phyloP scores from a whole-genome alignment of 2,113 vertebrate genomes.

The Anoplopoma fimbria region DNA sequence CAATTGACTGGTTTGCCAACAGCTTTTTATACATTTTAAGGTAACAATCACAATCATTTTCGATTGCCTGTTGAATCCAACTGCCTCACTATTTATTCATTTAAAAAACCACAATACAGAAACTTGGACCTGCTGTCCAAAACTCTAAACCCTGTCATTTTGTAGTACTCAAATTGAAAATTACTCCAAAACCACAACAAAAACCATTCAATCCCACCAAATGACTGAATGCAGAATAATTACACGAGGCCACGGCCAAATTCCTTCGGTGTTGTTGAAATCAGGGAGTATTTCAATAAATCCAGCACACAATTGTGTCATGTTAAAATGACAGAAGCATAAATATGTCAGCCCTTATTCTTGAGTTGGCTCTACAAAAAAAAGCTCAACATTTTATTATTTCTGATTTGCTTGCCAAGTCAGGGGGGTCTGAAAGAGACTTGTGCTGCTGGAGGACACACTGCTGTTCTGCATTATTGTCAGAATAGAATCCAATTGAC shows the following conservation, averaged over 20 bases:
- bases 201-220: slow-evolving; percentile 44
- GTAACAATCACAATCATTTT: slow-evolving; percentile 45
- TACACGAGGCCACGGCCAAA: slow-evolving; percentile 14
- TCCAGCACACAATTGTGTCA: slow-evolving; percentile 46
- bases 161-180: slow-evolving; percentile 79
- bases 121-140: slow-evolving; percentile 77
- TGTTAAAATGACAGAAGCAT: slow-evolving; percentile 47
- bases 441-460: slow-evolving; percentile 5
- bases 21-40: slow-evolving; percentile 19
- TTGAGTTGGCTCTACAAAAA: slow-evolving; percentile 27
- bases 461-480: slow-evolving; percentile 25
- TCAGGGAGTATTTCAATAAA: slow-evolving; percentile 49
- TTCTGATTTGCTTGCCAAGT: slow-evolving; percentile 23
- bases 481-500: neutral
- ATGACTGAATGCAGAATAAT: slow-evolving; percentile 5
- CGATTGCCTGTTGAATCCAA: slow-evolving; percentile 35
- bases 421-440: neutral
- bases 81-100: slow-evolving; percentile 46
- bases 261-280: slow-evolving; percentile 34
- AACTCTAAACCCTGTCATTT: slow-evolving; percentile 85
- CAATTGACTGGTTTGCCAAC: neutral
- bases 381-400: slow-evolving; percentile 13
- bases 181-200: slow-evolving; percentile 75
- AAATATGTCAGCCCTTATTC: slow-evolving; percentile 46
- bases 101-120: slow-evolving; percentile 53